Base-by-base conservation (phyloP, 2,888 invertebrate species). In the Hirtodrosophila cameraria region DNA sequence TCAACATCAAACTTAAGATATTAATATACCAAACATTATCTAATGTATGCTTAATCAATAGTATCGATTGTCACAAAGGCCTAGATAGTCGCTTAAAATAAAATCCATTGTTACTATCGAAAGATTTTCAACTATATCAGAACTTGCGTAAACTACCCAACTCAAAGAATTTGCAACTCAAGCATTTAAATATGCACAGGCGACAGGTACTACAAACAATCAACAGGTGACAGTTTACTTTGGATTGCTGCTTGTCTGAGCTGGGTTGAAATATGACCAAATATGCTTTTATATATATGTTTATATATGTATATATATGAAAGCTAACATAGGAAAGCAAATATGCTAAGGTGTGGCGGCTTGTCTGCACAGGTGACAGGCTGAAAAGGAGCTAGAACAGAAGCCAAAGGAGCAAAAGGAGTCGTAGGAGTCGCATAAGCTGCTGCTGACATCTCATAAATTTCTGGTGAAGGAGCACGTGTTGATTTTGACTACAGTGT, bases 191-290 rank as follows among this genome's bases (percentile, higher is more conserved):
- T 78, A 78, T 81, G 73, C 68, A 65, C 16, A 53, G 64, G 43
- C 59, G 53, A 59, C 77, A 84, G 68, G 36, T 43, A 39, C 11
- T 12, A 28, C 58, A 41, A 55, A 65, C 79, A 77, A 81, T 85
- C 85, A 78, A 78, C 78, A 78, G 82, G 78, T 78, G 68, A 58
- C 81, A 67, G 58, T 49, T 58, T 68, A 39, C 54, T 59, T 53
- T 48, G 45, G 43, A 72, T 66, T 43, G 49, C n/a, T 36, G 23
- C 12, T 20, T 30, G 54, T 23, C 43, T 16, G 33, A 45, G 46
- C 31, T 23, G 46, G 27, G 28, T 49, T 52, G 72, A 57, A 57
- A 39, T 71, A 67, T 41, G 49, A n/a, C n/a, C 7, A 12, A 8
- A 16, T 18, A 15, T 13, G n/a, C n/a, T n/a, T n/a, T n/a, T n/a